Evolutionary conservation across 2,113 vertebrate genomes (phyloP).

Genomic region (Pangasianodon hypophthalmus): DNA sequence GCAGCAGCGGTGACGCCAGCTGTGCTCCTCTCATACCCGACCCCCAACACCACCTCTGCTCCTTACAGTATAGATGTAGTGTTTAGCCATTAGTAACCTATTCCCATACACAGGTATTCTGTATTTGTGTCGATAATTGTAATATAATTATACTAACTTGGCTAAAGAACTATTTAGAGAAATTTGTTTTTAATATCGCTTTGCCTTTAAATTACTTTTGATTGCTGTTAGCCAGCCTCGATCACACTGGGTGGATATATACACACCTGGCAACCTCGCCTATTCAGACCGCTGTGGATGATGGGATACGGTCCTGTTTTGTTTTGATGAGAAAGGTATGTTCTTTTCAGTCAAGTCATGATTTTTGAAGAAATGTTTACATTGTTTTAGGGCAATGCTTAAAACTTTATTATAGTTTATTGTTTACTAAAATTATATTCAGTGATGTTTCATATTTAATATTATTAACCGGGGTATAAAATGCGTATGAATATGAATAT

Average conservation of each 20-base stretch:
- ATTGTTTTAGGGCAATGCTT: not conserved
- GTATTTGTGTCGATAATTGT: not conserved
- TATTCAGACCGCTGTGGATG: not conserved
- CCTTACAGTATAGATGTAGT: not conserved
- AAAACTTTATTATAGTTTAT: not conserved
- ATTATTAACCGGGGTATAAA: not conserved
- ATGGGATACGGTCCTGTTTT: slow-evolving; percentile 17
- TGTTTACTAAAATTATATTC: not conserved
- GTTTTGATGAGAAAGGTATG: slow-evolving; percentile 1
- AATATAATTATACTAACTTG: not conserved
- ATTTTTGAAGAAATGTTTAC: not conserved
- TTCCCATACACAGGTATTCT: not conserved
- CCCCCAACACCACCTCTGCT: not conserved
- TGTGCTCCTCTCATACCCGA: not conserved
- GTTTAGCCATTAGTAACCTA: not conserved
- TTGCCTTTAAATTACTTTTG: not conserved
- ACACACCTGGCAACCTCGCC: not conserved
- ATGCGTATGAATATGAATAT: not conserved
- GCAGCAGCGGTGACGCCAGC: not conserved
- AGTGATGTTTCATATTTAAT: not conserved
- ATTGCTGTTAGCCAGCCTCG: not conserved
- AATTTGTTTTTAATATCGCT: not conserved
- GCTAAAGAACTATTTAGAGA: not conserved
- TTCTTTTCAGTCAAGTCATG: not conserved
- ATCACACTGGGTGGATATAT: not conserved